Conservation (phyloP, 2,888 invertebrate genomes). For the Hirtodrosophila histrioides region DNA sequence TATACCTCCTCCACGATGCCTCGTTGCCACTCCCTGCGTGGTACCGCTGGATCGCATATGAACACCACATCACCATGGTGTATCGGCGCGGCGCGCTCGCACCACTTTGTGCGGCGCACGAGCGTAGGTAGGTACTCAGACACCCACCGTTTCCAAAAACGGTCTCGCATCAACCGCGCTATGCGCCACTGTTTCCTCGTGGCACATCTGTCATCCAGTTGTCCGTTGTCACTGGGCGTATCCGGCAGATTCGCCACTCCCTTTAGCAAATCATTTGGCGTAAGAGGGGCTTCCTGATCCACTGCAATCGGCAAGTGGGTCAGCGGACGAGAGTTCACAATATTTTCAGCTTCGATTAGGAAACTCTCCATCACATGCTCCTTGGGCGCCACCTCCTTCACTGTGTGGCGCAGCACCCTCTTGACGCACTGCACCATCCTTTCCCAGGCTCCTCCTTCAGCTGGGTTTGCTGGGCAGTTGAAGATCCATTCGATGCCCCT, state of each 20-base stretch:
- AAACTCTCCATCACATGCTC: background rate
- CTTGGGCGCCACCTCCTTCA: too few species aligned
- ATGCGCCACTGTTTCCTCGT: too few species aligned
- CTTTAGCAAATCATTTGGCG: background rate
- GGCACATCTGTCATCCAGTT: too few species aligned
- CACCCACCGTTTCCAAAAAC: background rate
- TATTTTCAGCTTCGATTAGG: background rate
- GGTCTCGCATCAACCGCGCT: background rate
- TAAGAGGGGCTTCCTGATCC: too few species aligned
- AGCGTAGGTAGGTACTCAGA: background rate
- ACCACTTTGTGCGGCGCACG: background rate
- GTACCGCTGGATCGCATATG: too few species aligned
- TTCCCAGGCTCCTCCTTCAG: constrained; percentile 14
- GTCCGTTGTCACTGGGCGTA: background rate
- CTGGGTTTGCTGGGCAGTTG: constrained; percentile 8
- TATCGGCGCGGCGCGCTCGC: too few species aligned
- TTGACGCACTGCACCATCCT: constrained; percentile 9
- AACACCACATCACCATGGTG: too few species aligned
- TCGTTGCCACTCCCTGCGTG: too few species aligned
- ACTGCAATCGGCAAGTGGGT: too few species aligned
- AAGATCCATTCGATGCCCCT: constrained; percentile 11
- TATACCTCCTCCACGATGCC: too few species aligned
- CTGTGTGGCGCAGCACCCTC: too few species aligned
- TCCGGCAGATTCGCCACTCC: background rate
- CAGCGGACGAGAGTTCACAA: too few species aligned